Conservation (phyloP, 2,113 vertebrate genomes). For the Setophaga kirtlandii region DNA sequence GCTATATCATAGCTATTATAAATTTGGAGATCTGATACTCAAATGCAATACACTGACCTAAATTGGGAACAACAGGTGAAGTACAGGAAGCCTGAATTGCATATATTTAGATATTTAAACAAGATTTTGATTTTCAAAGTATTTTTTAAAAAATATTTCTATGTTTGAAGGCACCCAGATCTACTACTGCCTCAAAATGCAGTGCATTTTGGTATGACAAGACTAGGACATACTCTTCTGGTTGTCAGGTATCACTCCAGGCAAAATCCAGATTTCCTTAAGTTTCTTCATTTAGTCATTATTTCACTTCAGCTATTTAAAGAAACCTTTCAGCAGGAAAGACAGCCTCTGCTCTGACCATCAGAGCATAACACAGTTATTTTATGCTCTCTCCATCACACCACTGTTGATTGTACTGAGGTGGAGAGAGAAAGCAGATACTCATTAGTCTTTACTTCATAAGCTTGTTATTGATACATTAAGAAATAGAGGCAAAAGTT, state of each 20-base stretch:
- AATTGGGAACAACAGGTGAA: not conserved
- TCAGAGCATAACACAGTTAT: not conserved
- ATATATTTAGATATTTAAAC: not conserved
- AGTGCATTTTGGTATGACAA: not conserved
- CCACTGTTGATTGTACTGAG: not conserved
- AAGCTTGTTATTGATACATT: not conserved
- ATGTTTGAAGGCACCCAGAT: not conserved
- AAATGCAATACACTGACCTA: not conserved
- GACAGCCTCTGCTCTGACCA: not conserved
- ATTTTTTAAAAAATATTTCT: not conserved
- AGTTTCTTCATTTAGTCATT: slow-evolving; percentile 22
- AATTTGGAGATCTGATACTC: not conserved
- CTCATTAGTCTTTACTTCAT: not conserved
- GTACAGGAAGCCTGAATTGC: not conserved
- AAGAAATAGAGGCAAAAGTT: not conserved
- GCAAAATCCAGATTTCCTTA: not conserved
- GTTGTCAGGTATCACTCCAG: slow-evolving; percentile 13
- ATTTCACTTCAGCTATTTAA: slow-evolving; percentile 32
- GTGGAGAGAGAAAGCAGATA: not conserved
- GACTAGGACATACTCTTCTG: not conserved
- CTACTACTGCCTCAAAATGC: not conserved
- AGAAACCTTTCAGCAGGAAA: not conserved
- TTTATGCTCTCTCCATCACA: not conserved
- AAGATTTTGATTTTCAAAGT: not conserved
- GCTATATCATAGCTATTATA: not conserved